Conservation (phyloP, 2,797 vertebrate species). For the Echeneis naucrates region DNA sequence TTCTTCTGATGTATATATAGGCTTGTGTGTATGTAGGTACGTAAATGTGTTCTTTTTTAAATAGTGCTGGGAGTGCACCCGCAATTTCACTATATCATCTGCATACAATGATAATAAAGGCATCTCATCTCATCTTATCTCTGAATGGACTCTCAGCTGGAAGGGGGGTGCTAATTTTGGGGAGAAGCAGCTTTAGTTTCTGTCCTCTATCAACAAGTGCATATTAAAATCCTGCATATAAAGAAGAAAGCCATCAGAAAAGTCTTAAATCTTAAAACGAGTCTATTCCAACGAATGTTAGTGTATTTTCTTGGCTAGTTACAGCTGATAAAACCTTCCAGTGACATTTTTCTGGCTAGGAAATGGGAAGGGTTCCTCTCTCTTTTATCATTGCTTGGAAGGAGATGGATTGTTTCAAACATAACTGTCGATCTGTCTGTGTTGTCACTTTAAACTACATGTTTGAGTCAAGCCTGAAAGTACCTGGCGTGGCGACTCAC, state of each 20-base stretch:
- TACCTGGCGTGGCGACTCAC: background rate
- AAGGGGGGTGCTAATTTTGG: background rate
- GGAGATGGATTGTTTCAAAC: background rate
- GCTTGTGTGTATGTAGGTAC: too few relatives aligned
- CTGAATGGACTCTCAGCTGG: background rate
- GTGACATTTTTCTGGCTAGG: background rate
- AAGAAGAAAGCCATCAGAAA: background rate
- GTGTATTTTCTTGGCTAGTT: background rate
- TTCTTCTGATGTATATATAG: too few relatives aligned
- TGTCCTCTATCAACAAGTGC: background rate
- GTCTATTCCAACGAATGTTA: background rate
- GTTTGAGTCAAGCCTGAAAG: background rate
- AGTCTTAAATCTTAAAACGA: background rate
- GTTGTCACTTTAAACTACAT: background rate
- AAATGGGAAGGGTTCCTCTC: background rate
- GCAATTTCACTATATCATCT: too few relatives aligned
- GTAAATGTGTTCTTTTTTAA: too few relatives aligned
- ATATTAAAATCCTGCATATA: background rate
- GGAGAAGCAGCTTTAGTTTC: background rate
- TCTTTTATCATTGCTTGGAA: background rate
- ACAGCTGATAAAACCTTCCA: background rate
- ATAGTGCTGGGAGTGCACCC: too few relatives aligned
- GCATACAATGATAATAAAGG: too few relatives aligned
- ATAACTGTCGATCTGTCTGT: background rate
- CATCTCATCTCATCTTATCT: too few relatives aligned